Evolutionary conservation across 1,140 invertebrate species (phyloP).

Genomic region (Wiebesia pumilae): DNA sequence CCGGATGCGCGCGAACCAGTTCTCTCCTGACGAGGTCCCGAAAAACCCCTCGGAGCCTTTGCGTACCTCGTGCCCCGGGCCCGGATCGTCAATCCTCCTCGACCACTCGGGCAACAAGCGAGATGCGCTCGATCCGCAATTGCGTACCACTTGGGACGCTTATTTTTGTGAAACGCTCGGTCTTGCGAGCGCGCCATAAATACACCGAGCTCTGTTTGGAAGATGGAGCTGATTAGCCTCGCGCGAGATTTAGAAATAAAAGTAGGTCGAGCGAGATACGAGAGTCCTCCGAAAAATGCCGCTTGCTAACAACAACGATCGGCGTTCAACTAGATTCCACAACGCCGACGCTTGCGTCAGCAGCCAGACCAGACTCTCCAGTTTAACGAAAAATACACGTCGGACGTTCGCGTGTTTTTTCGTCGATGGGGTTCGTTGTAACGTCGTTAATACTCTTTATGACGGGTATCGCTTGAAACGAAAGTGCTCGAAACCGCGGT

Average conservation of each 20-base stretch:
- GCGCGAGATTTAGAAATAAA: conserved; percentile 5
- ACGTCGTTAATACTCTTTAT: background rate
- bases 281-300: conserved; percentile 7
- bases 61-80: background rate
- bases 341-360: background rate
- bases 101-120: background rate
- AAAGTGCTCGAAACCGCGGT: no score
- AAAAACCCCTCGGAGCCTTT: background rate
- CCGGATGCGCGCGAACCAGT: background rate
- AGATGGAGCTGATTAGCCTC: background rate
- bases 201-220: background rate
- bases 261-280: conserved; percentile 16
- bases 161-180: background rate
- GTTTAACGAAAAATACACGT: no score
- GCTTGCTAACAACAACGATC: background rate
- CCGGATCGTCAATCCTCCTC: background rate
- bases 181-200: background rate
- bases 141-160: conserved; percentile 63
- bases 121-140: conserved; percentile 58
- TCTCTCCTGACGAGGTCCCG: background rate
- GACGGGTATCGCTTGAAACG: background rate
- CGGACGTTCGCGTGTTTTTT: no score
- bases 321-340: background rate
- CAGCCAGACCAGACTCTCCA: no score
- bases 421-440: no score